Base-by-base conservation (phyloP, 2,888 invertebrate species). In the Phortica magna region DNA sequence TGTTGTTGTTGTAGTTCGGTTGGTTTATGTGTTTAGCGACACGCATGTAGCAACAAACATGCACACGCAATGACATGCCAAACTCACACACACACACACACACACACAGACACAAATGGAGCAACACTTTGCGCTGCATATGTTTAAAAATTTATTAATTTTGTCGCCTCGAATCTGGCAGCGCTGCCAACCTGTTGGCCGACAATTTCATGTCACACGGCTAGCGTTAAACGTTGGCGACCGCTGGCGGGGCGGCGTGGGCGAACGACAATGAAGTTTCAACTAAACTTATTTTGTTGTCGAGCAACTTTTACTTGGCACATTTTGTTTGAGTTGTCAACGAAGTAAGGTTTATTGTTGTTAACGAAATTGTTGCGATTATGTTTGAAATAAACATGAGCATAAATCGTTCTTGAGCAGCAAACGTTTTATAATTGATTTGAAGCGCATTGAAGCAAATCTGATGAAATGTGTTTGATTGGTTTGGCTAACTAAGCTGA, bases 41-140 rank as follows among this genome's bases (percentile, higher is more conserved):
- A 65, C 65, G 65, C 65, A 65, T 39, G 22, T 9, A 7, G 65
- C 31, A 41, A 5, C 39, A 17, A 9, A 65, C n/a, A n/a, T n/a
- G n/a, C n/a, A 41, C 48, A 31, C 65, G 65, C 14, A 5, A 41
- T 3, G 48, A 3, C 48, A 48, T 48, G 10, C 48, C 48, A 48
- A 9, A 48, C 48, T 6, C 48, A 48, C 48, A 2, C 48, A 48
- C 48, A 48, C 14, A 48, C 48, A 48, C 48, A 14, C 48, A 48
- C 9, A 12, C 48, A 48, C 3, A 48, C 3, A 14, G 2, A 48
- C 48, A 48, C 9, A 48, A 9, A 48, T 48, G 10, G 3, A 14
- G 48, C 48, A 61, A 31, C 70, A 70, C 70, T 70, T 70, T 70
- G 48, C 70, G 31, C 70, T 70, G 70, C 48, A 70, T 70, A 70